These are phyloP conservation scores for Tiliacea citrago DNA, from an alignment of 2,888 invertebrate species.

Conservation along the genomic window DNA sequence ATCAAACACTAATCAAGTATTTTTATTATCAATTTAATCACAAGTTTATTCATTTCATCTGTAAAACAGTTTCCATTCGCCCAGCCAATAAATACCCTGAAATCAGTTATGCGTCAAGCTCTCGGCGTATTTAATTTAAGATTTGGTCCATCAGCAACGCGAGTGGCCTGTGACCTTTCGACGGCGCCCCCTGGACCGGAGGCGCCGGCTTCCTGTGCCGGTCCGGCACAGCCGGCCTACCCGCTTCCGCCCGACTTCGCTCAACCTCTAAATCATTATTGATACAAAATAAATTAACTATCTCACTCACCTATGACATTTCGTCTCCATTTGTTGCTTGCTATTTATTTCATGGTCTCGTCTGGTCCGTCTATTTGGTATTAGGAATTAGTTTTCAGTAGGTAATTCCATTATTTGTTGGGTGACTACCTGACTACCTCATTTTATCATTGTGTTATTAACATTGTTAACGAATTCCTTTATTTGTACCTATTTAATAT, in stretches of 20 bases:
- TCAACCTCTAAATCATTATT: slow-evolving; percentile 63
- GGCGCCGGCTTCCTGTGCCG: slow-evolving; percentile 68
- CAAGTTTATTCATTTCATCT: not conserved
- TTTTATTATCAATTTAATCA: not conserved
- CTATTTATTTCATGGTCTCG: not conserved
- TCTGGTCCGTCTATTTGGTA: not conserved
- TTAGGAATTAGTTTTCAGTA: not conserved
- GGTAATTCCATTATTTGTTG: too few relatives aligned
- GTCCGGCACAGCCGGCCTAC: slow-evolving; percentile 59
- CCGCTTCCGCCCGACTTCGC: slow-evolving; percentile 65
- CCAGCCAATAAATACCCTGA: slow-evolving; percentile 34
- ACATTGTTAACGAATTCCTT: too few relatives aligned
- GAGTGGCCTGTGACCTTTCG: slow-evolving; percentile 68
- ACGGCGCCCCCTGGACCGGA: slow-evolving; percentile 61
- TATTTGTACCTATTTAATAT: too few relatives aligned
- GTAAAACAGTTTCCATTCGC: not conserved
- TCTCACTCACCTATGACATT: slow-evolving; percentile 54
- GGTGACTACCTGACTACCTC: too few relatives aligned
- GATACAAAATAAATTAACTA: slow-evolving; percentile 64
- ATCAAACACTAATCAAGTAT: too few relatives aligned
- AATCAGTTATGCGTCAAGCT: slow-evolving; percentile 60
- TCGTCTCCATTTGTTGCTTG: slow-evolving; percentile 17
- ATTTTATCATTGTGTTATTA: too few relatives aligned
- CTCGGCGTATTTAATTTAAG: slow-evolving; percentile 59
- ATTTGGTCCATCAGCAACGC: slow-evolving; percentile 59